A percentile compares a stretch with the other conserved stretches of the same genome.
These are phyloP conservation scores for Charina bottae DNA, from an alignment of 2,113 vertebrate species.

Conservation along the genomic window DNA sequence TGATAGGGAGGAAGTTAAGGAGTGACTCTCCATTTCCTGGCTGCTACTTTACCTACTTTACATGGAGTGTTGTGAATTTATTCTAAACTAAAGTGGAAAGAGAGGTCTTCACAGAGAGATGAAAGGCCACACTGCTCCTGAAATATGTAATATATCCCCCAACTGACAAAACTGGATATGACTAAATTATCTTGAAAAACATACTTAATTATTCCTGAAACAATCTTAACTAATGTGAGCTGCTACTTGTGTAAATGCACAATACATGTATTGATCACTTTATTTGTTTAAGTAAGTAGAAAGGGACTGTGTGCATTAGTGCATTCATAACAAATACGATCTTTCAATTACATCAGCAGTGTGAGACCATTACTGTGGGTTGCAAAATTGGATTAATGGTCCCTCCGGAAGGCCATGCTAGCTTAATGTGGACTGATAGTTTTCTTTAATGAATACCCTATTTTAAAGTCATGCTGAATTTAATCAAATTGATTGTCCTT, in stretches of 20 bases:
- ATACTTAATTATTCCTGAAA: conserved; percentile 19
- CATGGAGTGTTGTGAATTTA: fast-evolving
- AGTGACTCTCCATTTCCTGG: not conserved
- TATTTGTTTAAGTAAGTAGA: conserved; percentile 24
- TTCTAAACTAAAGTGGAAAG: not conserved
- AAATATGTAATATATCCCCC: not conserved
- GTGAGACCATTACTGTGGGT: conserved; percentile 6
- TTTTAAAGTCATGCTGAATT: not conserved
- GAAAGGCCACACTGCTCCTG: not conserved
- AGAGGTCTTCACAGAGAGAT: not conserved
- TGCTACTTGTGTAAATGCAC: not conserved
- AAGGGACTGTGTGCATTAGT: not conserved
- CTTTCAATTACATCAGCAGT: conserved; percentile 21
- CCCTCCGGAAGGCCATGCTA: not conserved
- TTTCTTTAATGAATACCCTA: conserved; percentile 15
- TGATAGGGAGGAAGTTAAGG: not conserved
- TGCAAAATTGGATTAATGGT: conserved; percentile 19
- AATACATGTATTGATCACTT: conserved; percentile 37
- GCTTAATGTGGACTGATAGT: not conserved
- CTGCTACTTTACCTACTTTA: not conserved
- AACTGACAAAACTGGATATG: not conserved
- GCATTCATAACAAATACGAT: conserved; percentile 38
- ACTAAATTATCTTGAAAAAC: not conserved
- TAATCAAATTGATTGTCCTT: conserved; percentile 3
- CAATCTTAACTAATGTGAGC: not conserved